Percentiles rank a stretch among this genome's conserved stretches.
phyloP scores from a whole-genome alignment of 2,797 vertebrate genomes.

The Arnoldichthys spilopterus region DNA sequence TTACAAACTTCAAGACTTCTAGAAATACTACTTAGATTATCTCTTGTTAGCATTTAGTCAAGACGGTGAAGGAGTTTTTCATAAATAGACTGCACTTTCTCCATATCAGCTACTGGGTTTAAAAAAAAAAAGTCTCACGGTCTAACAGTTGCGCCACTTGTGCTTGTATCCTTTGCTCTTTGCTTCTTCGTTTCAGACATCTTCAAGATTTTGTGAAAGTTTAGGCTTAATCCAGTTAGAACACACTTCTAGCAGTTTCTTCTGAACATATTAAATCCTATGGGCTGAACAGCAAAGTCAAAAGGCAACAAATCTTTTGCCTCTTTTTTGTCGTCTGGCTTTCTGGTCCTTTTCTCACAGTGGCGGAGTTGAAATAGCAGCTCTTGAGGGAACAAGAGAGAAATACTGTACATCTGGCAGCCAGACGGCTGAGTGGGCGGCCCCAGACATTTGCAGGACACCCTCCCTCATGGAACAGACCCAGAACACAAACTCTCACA shows the following conservation, averaged over 20 bases:
- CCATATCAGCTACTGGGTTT: background rate
- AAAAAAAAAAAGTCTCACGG: conserved; percentile 48
- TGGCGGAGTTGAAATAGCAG: conserved; percentile 48
- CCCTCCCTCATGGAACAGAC: conserved; percentile 39
- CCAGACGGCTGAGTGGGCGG: conserved; percentile 58
- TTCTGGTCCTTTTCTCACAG: conserved; percentile 50
- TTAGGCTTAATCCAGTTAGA: conserved; percentile 25
- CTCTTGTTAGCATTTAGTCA: background rate
- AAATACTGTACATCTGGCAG: conserved; percentile 62
- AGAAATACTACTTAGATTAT: background rate
- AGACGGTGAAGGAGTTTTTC: background rate
- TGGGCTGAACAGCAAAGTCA: background rate
- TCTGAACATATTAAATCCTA: conserved; percentile 13
- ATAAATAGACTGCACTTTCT: background rate
- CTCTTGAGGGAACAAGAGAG: conserved; percentile 32
- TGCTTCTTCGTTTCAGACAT: conserved; percentile 51
- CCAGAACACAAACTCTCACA: conserved; percentile 43
- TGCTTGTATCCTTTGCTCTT: conserved; percentile 46
- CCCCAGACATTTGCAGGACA: conserved; percentile 51
- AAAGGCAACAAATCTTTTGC: background rate
- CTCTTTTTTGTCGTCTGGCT: conserved; percentile 22
- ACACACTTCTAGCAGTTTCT: conserved; percentile 4
- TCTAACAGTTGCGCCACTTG: conserved; percentile 41
- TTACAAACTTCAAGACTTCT: background rate
- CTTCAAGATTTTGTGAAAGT: conserved; percentile 28